Conservation (phyloP, 1,140 invertebrate species). For the Chrysomallon squamiferum region DNA sequence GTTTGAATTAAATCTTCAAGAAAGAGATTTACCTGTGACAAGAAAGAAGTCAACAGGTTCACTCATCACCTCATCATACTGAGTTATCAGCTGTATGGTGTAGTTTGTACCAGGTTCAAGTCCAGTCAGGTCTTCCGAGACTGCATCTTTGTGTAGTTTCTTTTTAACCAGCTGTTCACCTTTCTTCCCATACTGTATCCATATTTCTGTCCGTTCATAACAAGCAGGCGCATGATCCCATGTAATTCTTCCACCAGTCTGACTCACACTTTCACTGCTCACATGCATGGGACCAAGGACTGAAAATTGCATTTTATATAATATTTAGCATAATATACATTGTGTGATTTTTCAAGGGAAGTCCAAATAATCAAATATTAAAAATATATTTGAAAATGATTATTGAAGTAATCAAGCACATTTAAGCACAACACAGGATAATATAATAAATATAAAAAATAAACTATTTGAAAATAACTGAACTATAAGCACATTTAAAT, state of each 20-base stretch:
- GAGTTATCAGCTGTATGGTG: neutral
- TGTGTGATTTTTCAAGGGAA: too few species aligned
- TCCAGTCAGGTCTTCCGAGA: neutral
- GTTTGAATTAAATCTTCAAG: too few species aligned
- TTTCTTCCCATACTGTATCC: neutral
- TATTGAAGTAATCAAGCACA: too few species aligned
- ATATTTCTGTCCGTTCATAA: neutral
- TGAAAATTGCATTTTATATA: too few species aligned
- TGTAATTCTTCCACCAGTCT: neutral
- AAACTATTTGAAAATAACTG: too few species aligned
- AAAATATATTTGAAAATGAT: too few species aligned
- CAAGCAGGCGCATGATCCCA: neutral
- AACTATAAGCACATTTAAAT: too few species aligned
- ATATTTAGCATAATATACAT: too few species aligned
- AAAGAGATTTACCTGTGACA: neutral
- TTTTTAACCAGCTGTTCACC: neutral
- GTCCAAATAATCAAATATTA: too few species aligned
- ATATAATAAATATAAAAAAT: too few species aligned
- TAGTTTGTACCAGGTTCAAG: neutral
- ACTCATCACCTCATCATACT: constrained; percentile 1
- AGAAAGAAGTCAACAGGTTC: neutral
- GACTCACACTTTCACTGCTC: neutral
- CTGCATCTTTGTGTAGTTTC: neutral
- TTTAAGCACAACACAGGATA: too few species aligned
- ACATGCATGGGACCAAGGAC: neutral